Percentiles rank a stretch among this genome's conserved stretches.
Conservation (phyloP, 2,888 invertebrate genomes). For the Epiblema foenella region DNA sequence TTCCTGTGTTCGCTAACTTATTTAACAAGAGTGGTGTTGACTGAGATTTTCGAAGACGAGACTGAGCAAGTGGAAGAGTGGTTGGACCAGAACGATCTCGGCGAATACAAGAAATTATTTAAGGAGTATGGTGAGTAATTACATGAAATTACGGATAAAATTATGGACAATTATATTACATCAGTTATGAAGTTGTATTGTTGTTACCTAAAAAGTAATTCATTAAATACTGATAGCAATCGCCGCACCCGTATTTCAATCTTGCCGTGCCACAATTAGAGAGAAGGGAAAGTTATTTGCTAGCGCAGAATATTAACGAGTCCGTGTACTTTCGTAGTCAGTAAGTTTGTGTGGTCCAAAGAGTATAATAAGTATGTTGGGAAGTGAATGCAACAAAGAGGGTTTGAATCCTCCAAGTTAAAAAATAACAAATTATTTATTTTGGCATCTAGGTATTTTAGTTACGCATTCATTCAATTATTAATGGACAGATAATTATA, state of each 20-base stretch:
- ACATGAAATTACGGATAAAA: constrained; percentile 15
- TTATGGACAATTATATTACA: background rate
- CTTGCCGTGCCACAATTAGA: constrained; percentile 14
- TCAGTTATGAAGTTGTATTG: background rate
- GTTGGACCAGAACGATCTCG: constrained; percentile 90
- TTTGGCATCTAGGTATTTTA: background rate
- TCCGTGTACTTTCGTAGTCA: constrained; percentile 17
- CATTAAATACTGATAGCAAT: background rate
- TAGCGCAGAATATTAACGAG: constrained; percentile 26
- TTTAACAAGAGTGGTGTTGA: constrained; percentile 67
- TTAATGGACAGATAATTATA: background rate
- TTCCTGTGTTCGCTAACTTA: constrained; percentile 71
- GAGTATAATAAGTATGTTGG: too few species aligned
- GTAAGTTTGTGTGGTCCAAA: background rate
- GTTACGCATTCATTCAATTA: background rate
- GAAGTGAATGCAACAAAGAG: background rate
- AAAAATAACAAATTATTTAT: background rate
- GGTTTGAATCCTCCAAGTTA: background rate
- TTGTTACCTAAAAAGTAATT: constrained; percentile 13
- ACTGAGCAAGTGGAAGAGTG: constrained; percentile 88
- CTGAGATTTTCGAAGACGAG: constrained; percentile 81
- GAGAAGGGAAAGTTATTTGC: constrained; percentile 38
- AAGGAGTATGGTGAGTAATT: constrained; percentile 88
- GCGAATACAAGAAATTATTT: constrained; percentile 88
- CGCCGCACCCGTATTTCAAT: constrained; percentile 17